Conservation (phyloP, 2,888 invertebrate species). For the Latrodectus hesperus region DNA sequence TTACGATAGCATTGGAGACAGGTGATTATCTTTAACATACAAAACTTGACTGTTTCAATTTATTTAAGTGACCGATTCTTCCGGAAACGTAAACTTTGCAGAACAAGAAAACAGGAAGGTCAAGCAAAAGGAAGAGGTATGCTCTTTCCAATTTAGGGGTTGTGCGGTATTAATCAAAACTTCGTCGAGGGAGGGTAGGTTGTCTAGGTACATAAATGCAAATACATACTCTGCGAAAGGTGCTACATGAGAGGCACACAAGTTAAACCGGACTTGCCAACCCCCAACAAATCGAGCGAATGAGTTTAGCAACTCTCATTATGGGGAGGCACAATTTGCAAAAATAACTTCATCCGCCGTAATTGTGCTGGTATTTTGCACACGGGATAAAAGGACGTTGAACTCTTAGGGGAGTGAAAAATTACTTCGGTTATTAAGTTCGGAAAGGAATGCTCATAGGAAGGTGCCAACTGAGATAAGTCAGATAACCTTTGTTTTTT, state of each 20-base stretch:
- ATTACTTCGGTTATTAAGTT: constrained; percentile 24
- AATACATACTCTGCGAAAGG: background rate
- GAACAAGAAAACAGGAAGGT: too few species aligned
- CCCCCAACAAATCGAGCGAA: background rate
- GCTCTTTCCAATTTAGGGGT: background rate
- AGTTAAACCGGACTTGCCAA: constrained; percentile 27
- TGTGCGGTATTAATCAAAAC: constrained; percentile 26
- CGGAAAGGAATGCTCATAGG: background rate
- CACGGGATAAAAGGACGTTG: constrained; percentile 10
- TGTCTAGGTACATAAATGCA: constrained; percentile 25
- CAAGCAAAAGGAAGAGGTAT: too few species aligned
- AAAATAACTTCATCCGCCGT: constrained; percentile 33
- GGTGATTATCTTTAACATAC: too few species aligned
- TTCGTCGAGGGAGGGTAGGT: background rate
- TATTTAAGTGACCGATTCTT: too few species aligned
- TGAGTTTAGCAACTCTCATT: constrained; percentile 13
- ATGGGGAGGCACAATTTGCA: constrained; percentile 28
- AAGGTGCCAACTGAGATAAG: background rate
- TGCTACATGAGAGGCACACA: constrained; percentile 10
- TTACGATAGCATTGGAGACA: too few species aligned
- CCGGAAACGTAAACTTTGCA: too few species aligned
- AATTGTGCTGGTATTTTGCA: constrained; percentile 29
- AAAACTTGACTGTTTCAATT: too few species aligned
- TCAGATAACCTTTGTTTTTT: background rate
- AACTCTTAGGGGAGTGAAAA: constrained; percentile 17